These are phyloP conservation scores for Octodonta nipae DNA, from an alignment of 2,888 invertebrate species.

Conservation along the genomic window DNA sequence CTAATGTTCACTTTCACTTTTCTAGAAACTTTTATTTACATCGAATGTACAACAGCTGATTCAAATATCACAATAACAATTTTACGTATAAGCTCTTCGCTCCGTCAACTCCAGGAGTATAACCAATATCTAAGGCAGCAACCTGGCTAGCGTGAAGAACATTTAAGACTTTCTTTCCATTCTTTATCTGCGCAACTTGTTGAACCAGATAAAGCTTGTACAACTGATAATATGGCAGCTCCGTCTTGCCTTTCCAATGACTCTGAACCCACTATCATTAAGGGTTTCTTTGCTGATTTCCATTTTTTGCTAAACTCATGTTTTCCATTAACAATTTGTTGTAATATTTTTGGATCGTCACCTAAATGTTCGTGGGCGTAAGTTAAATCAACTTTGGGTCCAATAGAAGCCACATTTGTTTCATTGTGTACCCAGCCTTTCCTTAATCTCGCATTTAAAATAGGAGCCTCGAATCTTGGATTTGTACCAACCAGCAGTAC, in stretches of 20 bases:
- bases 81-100: no score
- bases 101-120: constrained; percentile 59
- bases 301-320: constrained; percentile 59
- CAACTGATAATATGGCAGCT: constrained; percentile 57
- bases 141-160: constrained; percentile 84
- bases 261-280: constrained; percentile 83
- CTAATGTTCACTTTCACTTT: no score
- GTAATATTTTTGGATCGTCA: constrained; percentile 57
- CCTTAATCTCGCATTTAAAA: constrained; percentile 87
- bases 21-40: no score
- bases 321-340: constrained; percentile 57
- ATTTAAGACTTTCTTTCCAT: constrained; percentile 76
- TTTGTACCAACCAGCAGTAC: constrained; percentile 91
- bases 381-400: constrained; percentile 80
- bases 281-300: constrained; percentile 68
- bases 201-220: constrained; percentile 55
- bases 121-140: constrained; percentile 91
- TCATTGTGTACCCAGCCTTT: constrained; percentile 94
- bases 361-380: constrained; percentile 89
- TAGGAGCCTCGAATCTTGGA: constrained; percentile 91
- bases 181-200: constrained; percentile 43
- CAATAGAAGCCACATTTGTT: constrained; percentile 70
- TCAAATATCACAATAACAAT: no score
- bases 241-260: constrained; percentile 68
- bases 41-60: no score